phyloP scores from a whole-genome alignment of 1,140 invertebrate genomes.

The Ridgeia piscesae region DNA sequence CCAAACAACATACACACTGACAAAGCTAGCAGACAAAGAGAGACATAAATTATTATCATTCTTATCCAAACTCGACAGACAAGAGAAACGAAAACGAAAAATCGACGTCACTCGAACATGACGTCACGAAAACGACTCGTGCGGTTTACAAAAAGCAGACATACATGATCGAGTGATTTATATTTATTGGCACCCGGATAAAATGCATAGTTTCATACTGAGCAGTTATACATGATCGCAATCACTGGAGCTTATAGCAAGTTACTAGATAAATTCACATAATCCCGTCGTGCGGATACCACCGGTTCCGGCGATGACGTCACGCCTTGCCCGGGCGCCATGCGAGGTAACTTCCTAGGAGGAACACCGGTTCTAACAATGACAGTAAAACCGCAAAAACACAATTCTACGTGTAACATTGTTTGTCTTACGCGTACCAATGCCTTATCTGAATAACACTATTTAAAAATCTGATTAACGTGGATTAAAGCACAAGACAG shows the following conservation, averaged over 20 bases:
- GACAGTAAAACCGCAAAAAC: background rate
- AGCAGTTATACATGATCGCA: background rate
- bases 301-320: background rate
- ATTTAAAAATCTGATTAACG: background rate
- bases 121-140: too few species aligned
- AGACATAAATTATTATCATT: too few species aligned
- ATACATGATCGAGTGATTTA: background rate
- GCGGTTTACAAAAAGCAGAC: background rate
- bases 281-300: background rate
- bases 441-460: background rate
- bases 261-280: background rate
- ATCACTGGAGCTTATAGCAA: background rate
- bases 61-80: too few species aligned
- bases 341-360: too few species aligned
- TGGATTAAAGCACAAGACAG: background rate
- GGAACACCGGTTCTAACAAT: background rate
- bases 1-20: too few species aligned
- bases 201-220: background rate
- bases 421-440: background rate
- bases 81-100: too few species aligned
- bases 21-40: too few species aligned
- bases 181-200: background rate
- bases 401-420: background rate
- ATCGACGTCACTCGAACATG: too few species aligned
- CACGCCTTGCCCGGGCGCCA: background rate